Conservation (phyloP, 2,797 vertebrate species). For the Sarcoramphus papa region DNA sequence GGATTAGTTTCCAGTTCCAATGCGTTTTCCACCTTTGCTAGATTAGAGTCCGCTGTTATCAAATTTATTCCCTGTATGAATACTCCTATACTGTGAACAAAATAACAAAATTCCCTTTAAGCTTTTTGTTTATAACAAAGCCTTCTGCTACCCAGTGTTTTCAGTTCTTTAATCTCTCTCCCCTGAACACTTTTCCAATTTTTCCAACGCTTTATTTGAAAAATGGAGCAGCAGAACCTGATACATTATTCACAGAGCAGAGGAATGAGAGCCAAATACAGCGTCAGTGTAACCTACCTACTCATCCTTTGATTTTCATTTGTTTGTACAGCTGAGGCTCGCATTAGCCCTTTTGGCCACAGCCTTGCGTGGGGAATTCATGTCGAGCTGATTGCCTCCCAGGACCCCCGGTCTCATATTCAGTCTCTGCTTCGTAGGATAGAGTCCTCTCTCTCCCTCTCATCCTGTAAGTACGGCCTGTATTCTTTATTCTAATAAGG, state of each 20-base stretch:
- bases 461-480: constrained; percentile 48
- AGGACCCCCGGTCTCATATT: constrained; percentile 18
- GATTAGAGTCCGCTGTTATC: background rate
- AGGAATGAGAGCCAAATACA: background rate
- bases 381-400: constrained; percentile 43
- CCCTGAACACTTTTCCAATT: background rate
- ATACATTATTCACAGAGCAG: background rate
- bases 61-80: background rate
- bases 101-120: background rate
- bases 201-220: background rate
- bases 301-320: constrained; percentile 50
- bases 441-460: constrained; percentile 67
- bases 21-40: background rate
- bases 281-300: background rate
- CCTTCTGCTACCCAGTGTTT: background rate
- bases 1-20: background rate
- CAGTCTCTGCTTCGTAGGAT: constrained; percentile 50
- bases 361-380: constrained; percentile 34
- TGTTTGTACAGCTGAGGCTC: constrained; percentile 51
- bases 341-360: constrained; percentile 21
- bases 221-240: background rate
- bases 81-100: background rate
- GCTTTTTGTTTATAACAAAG: background rate
- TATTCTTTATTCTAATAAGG: background rate
- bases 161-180: background rate